Conservation (phyloP, 1,140 invertebrate species). For the Agraylea sexmaculata region DNA sequence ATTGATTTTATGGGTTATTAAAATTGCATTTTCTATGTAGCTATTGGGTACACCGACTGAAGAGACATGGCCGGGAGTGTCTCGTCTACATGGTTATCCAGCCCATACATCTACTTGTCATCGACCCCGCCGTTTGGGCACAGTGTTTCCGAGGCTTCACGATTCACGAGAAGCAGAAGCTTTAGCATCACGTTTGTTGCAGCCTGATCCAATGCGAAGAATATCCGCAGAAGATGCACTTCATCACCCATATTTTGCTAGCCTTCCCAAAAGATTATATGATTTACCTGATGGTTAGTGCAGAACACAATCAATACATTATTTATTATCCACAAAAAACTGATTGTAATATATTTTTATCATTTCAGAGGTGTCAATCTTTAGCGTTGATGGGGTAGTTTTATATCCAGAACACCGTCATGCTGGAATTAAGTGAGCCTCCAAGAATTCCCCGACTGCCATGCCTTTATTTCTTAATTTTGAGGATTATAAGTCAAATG, state of each 20-base stretch:
- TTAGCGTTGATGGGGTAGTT: conserved; percentile 77
- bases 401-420: conserved; percentile 51
- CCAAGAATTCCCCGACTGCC: conserved; percentile 9
- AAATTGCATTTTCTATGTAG: conserved; percentile 28
- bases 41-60: conserved; percentile 86
- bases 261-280: conserved; percentile 77
- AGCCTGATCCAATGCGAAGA: conserved; percentile 78
- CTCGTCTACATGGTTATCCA: conserved; percentile 74
- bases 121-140: conserved; percentile 63
- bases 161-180: conserved; percentile 79
- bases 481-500: conserved; percentile 13
- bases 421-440: conserved; percentile 30
- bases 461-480: conserved; percentile 17
- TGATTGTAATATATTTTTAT: conserved; percentile 20
- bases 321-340: neutral
- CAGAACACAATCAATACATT: no score
- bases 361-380: conserved; percentile 82
- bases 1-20: neutral
- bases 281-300: conserved; percentile 80
- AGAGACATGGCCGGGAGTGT: conserved; percentile 81
- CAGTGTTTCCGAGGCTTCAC: conserved; percentile 78
- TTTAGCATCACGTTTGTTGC: conserved; percentile 71
- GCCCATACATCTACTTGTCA: conserved; percentile 58
- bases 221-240: conserved; percentile 82
- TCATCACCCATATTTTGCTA: conserved; percentile 79